A percentile compares a stretch with the other conserved stretches of the same genome.
These are phyloP conservation scores for human (Homo sapiens) DNA, from an alignment of 2,113 vertebrate species.

Conservation along the genomic window DNA sequence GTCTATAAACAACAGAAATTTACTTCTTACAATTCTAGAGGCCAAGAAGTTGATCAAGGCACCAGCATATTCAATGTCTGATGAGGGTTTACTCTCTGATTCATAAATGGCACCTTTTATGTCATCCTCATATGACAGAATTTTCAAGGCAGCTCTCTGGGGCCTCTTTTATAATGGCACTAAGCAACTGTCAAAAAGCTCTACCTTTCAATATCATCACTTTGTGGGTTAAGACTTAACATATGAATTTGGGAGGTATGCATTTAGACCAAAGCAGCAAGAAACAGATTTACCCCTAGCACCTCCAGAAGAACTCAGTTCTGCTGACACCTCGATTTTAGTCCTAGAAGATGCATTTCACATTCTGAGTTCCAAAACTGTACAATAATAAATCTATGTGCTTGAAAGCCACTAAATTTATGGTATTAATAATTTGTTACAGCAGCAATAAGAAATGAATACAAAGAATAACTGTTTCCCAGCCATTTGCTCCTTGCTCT, in stretches of 20 bases:
- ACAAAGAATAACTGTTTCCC: neutral
- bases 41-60: neutral
- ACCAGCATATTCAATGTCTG: neutral
- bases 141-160: neutral
- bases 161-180: neutral
- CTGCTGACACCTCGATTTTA: neutral
- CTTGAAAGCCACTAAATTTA: neutral
- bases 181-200: neutral
- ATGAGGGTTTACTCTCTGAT: neutral
- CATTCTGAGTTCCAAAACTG: neutral
- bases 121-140: neutral
- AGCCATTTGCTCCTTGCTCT: neutral
- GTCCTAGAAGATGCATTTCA: neutral
- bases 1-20: neutral
- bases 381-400: neutral
- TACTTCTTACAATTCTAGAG: neutral
- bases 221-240: neutral
- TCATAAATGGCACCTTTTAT: neutral
- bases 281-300: neutral
- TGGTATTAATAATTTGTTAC: neutral
- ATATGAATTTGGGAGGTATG: neutral
- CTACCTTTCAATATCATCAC: neutral
- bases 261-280: neutral
- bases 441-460: neutral
- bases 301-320: neutral